Conservation (phyloP, 2,888 invertebrate genomes). For the Tachina lurida region DNA sequence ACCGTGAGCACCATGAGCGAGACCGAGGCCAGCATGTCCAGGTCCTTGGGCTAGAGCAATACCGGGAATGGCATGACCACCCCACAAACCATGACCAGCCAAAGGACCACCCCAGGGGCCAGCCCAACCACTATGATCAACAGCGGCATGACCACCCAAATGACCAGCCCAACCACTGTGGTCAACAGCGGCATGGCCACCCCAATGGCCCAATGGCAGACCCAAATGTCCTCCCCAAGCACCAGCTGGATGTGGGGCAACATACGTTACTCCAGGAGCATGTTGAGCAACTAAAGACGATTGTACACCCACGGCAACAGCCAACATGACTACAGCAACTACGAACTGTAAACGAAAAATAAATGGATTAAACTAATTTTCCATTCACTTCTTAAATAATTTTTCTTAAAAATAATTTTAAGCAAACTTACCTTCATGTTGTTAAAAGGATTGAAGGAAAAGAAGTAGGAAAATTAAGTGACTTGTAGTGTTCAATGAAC, state of each 20-base stretch:
- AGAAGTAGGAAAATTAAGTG: constrained; percentile 60
- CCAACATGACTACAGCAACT: constrained; percentile 77
- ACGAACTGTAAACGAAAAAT: constrained; percentile 78
- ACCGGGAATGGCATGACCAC: constrained; percentile 77
- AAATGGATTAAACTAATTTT: neutral
- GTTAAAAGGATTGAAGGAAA: constrained; percentile 70
- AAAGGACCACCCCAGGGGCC: constrained; percentile 80
- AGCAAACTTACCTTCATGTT: constrained; percentile 81
- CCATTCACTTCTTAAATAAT: neutral
- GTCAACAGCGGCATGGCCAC: constrained; percentile 69
- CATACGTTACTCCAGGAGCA: constrained; percentile 77
- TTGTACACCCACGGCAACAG: constrained; percentile 80
- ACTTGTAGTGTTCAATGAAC: constrained; percentile 79
- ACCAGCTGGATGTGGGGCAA: constrained; percentile 75
- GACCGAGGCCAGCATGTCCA: constrained; percentile 69
- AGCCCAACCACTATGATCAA: constrained; percentile 80
- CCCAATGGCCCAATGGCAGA: constrained; percentile 59
- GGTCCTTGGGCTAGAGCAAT: constrained; percentile 79
- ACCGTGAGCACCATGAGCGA: constrained; percentile 57
- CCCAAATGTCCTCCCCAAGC: constrained; percentile 44
- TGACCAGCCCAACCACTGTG: constrained; percentile 79
- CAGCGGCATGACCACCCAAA: constrained; percentile 71
- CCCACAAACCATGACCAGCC: constrained; percentile 78
- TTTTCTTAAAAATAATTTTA: neutral
- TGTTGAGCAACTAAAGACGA: constrained; percentile 77